Percentiles rank a stretch among this genome's conserved stretches.
Evolutionary conservation across 1,140 invertebrate species (phyloP).

Genomic region (Leptinotarsa undecemlineata): DNA sequence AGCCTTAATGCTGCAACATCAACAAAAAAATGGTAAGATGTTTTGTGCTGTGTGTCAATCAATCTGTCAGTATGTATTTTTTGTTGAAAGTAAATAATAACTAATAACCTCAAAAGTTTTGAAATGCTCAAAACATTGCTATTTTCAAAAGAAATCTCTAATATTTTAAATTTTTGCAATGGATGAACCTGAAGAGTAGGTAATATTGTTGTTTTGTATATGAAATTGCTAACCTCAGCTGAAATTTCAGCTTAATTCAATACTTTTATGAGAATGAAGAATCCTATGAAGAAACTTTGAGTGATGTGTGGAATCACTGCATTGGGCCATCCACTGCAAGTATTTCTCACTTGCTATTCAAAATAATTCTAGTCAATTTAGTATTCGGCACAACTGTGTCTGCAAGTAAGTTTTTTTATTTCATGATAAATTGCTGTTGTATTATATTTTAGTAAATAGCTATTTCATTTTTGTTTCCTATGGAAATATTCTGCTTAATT

Average conservation of each 20-base stretch:
- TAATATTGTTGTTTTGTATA: neutral
- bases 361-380: constrained; percentile 38
- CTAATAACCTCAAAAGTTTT: too few species aligned
- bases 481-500: too few species aligned
- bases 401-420: constrained; percentile 30
- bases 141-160: neutral
- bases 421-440: constrained; percentile 5
- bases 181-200: constrained; percentile 13
- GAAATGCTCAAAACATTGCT: neutral
- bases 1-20: too few species aligned
- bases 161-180: constrained; percentile 2
- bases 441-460: constrained; percentile 10
- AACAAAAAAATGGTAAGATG: too few species aligned
- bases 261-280: constrained; percentile 20
- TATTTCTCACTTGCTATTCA: constrained; percentile 33
- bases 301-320: constrained; percentile 45
- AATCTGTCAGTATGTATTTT: too few species aligned
- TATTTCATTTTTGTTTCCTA: constrained; percentile 28
- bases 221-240: neutral
- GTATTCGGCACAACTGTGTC: constrained; percentile 37
- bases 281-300: constrained; percentile 33
- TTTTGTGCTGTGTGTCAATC: too few species aligned
- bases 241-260: neutral
- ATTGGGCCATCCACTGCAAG: constrained; percentile 40
- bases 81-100: neutral